Evolutionary conservation across 2,888 invertebrate species (phyloP), one percentile per base, ranked within the genome.

Genomic region (Lathronympha strigana): DNA sequence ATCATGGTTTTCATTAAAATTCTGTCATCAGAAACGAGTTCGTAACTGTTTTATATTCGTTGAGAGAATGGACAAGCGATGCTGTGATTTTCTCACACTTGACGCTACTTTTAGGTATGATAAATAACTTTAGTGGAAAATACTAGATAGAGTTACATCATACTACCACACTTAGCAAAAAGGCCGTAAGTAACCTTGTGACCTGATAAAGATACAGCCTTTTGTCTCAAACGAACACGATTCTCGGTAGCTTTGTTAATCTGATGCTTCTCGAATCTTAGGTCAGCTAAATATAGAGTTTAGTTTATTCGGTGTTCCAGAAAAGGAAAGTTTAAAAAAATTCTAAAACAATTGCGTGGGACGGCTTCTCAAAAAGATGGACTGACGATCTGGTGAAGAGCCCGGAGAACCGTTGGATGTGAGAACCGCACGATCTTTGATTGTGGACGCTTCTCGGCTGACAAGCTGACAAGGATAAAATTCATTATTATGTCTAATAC

Each of bases 1-100:
- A 63, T 45, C 50, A 28, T 21, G 58, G 13, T 58, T 45, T 55
- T 55, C 31, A 60, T 64, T 64, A 15, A 53, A 36, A 53, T 43
- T 33, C 50, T 60, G 64, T 64, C 64, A 60, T 36, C 58, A 45
- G 17, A 49, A 45, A 60, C 64, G n/a, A 47, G 58, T 64, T 53
- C 38, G 33, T 45, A 49, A 43, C 43, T 40, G 40, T 28, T 47
- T 33, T 50, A 9, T 43, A 40, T 57, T 28, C 19, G 31, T 31
- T 31, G n/a, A 19, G 25, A 13, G 33, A 28, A 51, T 31, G 33
- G 43, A 4, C 49, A 1, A 21, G 40, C 23, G 4, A n/a, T 25
- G 21, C n/a, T 31, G 19, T 38, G 47, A 15, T 31, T 19, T 23
- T 62, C 45, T 43, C 51, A 61, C 31, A 43, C 51, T 31, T 51